Percentiles rank a stretch among this genome's conserved stretches.
phyloP scores from a whole-genome alignment of 2,113 vertebrate species.

The Paramormyrops kingsleyae region DNA sequence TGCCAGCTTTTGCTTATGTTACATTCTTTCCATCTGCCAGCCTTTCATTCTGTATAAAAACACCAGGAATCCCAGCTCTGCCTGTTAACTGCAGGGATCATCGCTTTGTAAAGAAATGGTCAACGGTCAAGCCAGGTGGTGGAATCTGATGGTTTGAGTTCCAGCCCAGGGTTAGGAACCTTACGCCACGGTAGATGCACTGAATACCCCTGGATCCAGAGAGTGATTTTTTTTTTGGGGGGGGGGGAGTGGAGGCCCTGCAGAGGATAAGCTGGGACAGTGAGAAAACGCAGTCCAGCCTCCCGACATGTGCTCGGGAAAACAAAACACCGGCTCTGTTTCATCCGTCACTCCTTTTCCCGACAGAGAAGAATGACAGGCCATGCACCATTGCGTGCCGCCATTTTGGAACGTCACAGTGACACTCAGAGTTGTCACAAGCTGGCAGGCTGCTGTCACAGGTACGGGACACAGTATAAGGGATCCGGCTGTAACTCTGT shows the following conservation, averaged over 20 bases:
- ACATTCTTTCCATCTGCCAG: slow-evolving; percentile 23
- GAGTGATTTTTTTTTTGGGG: neutral
- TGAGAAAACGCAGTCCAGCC: neutral
- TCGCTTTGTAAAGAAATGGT: neutral
- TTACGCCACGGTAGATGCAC: neutral
- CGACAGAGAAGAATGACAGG: neutral
- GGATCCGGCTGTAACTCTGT: neutral
- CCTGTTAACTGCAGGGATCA: neutral
- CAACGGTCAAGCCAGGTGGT: neutral
- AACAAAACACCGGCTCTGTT: neutral
- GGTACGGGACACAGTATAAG: neutral
- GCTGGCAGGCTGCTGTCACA: neutral
- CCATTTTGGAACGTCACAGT: neutral
- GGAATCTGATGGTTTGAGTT: neutral
- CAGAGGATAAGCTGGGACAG: neutral
- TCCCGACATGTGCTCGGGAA: neutral
- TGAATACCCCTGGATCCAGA: neutral
- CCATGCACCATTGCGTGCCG: neutral
- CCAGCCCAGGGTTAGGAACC: neutral
- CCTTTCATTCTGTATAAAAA: slow-evolving; percentile 26
- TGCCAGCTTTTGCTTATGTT: slow-evolving; percentile 16
- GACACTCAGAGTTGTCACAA: neutral
- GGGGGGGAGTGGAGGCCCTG: neutral
- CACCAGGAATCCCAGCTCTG: neutral
- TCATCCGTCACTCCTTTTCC: neutral